phyloP scores from a whole-genome alignment of 2,888 invertebrate genomes.

The Lordiphosa andalusiaca region DNA sequence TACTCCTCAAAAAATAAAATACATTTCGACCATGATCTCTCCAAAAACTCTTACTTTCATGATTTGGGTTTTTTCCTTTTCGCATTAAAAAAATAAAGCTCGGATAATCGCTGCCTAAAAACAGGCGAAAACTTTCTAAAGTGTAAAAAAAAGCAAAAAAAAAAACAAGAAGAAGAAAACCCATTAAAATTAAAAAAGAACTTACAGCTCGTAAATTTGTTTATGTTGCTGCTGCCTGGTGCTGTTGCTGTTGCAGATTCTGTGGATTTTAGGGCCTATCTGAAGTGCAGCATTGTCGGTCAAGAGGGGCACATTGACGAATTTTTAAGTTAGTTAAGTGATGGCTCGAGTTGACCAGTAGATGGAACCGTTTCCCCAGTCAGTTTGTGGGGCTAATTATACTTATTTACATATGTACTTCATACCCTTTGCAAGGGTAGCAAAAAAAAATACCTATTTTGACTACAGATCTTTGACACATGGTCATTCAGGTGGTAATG shows the following conservation, averaged over 20 bases:
- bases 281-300: slow-evolving; percentile 22
- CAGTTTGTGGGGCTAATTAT: too few relatives aligned
- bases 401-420: too few relatives aligned
- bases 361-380: too few relatives aligned
- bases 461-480: too few relatives aligned
- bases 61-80: slow-evolving; percentile 1
- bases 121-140: slow-evolving; percentile 45
- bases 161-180: too few relatives aligned
- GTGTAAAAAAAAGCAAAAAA: slow-evolving; percentile 35
- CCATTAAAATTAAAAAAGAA: slow-evolving; percentile 28
- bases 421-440: too few relatives aligned
- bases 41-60: neutral
- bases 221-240: slow-evolving; percentile 1
- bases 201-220: slow-evolving; percentile 6
- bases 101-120: slow-evolving; percentile 11
- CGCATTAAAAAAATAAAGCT: slow-evolving; percentile 1
- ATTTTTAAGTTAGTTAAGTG: slow-evolving; percentile 9
- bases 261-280: slow-evolving; percentile 59
- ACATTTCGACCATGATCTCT: neutral
- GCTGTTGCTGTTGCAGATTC: slow-evolving; percentile 29
- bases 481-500: too few relatives aligned
- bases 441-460: too few relatives aligned
- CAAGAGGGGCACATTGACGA: slow-evolving; percentile 42
- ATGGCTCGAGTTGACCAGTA: too few relatives aligned
- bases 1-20: too few relatives aligned